Evolutionary conservation across 2,113 vertebrate species (phyloP), one percentile per base, ranked within the genome.

Genomic region (Hystrix brachyura): DNA sequence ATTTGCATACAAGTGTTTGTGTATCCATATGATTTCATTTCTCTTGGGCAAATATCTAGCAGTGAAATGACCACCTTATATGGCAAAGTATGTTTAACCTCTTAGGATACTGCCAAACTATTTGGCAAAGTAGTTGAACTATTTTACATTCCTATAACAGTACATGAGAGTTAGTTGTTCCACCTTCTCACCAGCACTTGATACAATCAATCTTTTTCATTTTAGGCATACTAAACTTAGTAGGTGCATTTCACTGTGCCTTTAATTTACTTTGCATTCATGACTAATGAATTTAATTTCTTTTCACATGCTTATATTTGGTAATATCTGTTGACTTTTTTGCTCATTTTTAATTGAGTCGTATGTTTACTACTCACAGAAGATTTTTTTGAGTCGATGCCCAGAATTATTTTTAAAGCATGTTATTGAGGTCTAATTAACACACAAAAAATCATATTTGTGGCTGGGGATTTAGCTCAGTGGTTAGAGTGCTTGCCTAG

Each of bases 201-300:
- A 82, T 64, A 32, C 27, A 32, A 78, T 71, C 84, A 10, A 8
- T 59, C 34, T 92, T 92, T 87, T 79, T 92, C 9, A 92, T 90
- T 92, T 87, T 87, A 90, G 88, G 82, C 60, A 71, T 74, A 53
- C 46, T 82, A 87, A 91, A 90, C 72, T 95, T 85, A 93, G 29
- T 85, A 25, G 27, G 12, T 25, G 29, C 46, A 80, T 89, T 94
- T 97, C n/a, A 64, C 17, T 80, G 79, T 53, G 76, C 27, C 59
- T 96, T 94, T 51, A 76, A 85, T 88, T 94, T 91, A 57, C 65
- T 82, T 93, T 93, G 88, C 59, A 71, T 55, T 89, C 71, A 89
- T 62, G 38, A 89, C 48, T 60, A 89, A 82, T n/a, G 46, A 91
- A 69, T 71, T 53, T 64, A 65, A 57, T 74, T 69, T 96, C 23